Conservation (phyloP, 64 coral and sea anemone species). For the Montipora capricornis region DNA sequence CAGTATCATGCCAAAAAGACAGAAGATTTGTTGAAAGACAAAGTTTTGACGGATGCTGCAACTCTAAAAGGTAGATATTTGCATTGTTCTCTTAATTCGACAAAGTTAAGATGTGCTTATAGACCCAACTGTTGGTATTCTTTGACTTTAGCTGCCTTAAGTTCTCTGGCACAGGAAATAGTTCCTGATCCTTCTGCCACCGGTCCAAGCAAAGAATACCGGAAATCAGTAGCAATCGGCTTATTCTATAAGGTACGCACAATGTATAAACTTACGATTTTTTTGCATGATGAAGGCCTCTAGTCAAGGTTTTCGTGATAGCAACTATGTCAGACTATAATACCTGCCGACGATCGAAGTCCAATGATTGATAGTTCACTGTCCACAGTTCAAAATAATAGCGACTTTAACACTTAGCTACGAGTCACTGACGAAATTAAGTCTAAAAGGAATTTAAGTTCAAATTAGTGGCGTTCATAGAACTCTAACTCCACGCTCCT, state of each 20-base stretch:
- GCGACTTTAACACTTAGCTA: too few species aligned
- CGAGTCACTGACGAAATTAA: too few species aligned
- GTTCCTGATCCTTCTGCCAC: slow-evolving; percentile 64
- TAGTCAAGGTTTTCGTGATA: too few species aligned
- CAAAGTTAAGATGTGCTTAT: too few species aligned
- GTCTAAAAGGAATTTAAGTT: too few species aligned
- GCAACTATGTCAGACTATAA: too few species aligned
- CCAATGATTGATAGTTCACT: neutral
- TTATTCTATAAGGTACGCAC: slow-evolving; percentile 87
- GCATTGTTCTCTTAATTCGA: too few species aligned
- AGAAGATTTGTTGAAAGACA: slow-evolving; percentile 71
- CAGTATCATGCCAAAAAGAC: slow-evolving; percentile 79
- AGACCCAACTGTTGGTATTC: neutral
- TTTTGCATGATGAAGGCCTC: neutral
- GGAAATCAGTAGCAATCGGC: slow-evolving; percentile 82
- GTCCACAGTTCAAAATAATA: too few species aligned
- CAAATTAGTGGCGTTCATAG: too few species aligned
- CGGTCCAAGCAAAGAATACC: slow-evolving; percentile 67
- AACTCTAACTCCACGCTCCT: too few species aligned
- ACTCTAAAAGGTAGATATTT: slow-evolving; percentile 76
- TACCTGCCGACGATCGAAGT: neutral
- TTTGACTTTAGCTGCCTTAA: slow-evolving; percentile 55
- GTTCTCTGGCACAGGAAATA: slow-evolving; percentile 73
- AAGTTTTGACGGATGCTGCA: slow-evolving; percentile 55
- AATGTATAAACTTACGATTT: neutral